Conservation (phyloP, 2,888 invertebrate species). For the Anoncus sp. region DNA sequence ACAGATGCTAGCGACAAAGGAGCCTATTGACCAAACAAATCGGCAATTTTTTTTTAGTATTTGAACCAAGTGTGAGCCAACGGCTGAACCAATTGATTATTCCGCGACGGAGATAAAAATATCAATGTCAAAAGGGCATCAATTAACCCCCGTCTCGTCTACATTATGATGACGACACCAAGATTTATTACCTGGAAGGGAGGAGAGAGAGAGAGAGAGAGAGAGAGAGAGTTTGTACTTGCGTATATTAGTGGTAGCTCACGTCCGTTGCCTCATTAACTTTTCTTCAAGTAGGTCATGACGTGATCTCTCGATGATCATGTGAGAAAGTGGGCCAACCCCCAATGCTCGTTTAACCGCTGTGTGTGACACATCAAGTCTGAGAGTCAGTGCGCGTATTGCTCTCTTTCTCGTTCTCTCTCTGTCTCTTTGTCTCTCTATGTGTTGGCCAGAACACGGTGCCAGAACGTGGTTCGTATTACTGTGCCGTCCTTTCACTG, state of each 20-base stretch:
- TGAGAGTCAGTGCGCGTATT: slow-evolving; percentile 41
- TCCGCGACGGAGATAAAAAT: neutral
- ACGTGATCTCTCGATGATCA: slow-evolving; percentile 65
- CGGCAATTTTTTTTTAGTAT: no score
- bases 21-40: no score
- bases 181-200: neutral
- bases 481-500: slow-evolving; percentile 18
- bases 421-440: slow-evolving; percentile 16
- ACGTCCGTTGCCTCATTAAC: slow-evolving; percentile 51
- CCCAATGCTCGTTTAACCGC: slow-evolving; percentile 3
- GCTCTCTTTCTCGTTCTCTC: slow-evolving; percentile 13
- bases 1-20: no score
- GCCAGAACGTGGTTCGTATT: slow-evolving; percentile 25
- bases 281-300: slow-evolving; percentile 64
- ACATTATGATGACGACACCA: slow-evolving; percentile 18
- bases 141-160: neutral
- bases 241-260: slow-evolving; percentile 47
- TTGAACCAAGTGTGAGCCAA: no score
- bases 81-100: no score
- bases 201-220: neutral
- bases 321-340: slow-evolving; percentile 63
- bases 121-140: neutral
- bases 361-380: slow-evolving; percentile 16
- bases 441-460: slow-evolving; percentile 10
- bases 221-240: neutral